Conservation (phyloP, 2,888 invertebrate species). For the Oscheius onirici region DNA sequence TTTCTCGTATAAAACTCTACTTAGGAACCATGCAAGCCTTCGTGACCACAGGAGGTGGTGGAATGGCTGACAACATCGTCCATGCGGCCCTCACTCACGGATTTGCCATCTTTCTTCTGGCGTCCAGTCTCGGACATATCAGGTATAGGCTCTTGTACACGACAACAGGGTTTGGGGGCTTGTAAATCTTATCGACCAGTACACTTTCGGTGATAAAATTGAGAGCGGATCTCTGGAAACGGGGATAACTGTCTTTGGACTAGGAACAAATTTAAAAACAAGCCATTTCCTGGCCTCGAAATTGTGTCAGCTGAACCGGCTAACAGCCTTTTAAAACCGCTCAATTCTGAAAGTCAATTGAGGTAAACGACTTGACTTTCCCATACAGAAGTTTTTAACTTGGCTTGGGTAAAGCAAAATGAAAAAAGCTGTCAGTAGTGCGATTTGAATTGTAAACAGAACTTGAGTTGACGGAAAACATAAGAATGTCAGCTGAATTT, state of each 20-base stretch:
- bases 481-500: too few species aligned
- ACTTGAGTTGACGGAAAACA: not conserved
- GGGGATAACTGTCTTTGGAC: not conserved
- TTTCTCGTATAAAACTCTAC: not conserved
- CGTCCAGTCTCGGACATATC: conserved; percentile 62
- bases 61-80: conserved; percentile 40
- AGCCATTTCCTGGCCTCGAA: not conserved
- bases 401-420: not conserved
- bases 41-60: not conserved
- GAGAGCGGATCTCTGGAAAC: not conserved
- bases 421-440: not conserved
- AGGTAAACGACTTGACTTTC: too few species aligned
- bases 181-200: not conserved
- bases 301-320: too few species aligned
- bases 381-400: not conserved
- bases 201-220: not conserved
- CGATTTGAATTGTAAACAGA: not conserved
- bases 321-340: too few species aligned
- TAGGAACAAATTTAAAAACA: not conserved
- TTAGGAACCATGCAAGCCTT: conserved; percentile 57
- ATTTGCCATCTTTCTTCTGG: conserved; percentile 61
- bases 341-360: too few species aligned
- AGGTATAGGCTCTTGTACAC: conserved; percentile 42
- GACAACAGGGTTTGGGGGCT: not conserved
- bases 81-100: conserved; percentile 64